These are phyloP conservation scores for Ophonus ardosiacus DNA, from an alignment of 2,888 invertebrate species.

Conservation along the genomic window DNA sequence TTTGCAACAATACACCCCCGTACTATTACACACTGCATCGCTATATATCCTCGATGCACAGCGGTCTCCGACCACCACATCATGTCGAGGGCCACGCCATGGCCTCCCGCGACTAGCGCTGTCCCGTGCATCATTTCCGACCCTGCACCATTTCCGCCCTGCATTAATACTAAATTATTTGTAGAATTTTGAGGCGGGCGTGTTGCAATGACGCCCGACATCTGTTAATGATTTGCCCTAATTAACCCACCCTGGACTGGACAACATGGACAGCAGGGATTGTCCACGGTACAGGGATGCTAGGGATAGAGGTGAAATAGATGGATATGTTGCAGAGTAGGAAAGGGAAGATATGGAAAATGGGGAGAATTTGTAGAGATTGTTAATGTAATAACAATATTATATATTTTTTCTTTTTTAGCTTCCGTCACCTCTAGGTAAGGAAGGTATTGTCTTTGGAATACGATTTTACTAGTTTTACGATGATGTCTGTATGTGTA, in stretches of 20 bases:
- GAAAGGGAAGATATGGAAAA: background rate
- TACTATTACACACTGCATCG: background rate
- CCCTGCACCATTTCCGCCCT: background rate
- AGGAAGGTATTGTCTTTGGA: too few species aligned
- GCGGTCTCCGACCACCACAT: constrained; percentile 7
- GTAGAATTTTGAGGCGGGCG: constrained; percentile 73
- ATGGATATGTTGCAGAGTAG: background rate
- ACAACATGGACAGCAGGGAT: background rate
- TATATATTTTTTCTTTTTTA: too few species aligned
- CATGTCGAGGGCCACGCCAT: background rate
- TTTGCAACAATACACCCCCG: background rate
- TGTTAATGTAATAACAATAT: too few species aligned
- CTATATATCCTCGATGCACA: background rate
- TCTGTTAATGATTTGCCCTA: constrained; percentile 77
- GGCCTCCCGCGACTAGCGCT: constrained; percentile 24
- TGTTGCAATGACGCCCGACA: constrained; percentile 72
- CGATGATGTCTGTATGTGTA: too few species aligned
- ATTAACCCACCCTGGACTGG: constrained; percentile 72
- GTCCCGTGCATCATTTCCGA: constrained; percentile 45
- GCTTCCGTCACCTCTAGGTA: too few species aligned
- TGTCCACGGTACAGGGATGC: constrained; percentile 36
- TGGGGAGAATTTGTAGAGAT: too few species aligned
- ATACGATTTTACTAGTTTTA: too few species aligned
- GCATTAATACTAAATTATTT: constrained; percentile 75
- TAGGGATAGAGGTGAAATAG: background rate